A percentile compares a stretch with the other conserved stretches of the same genome.
Evolutionary conservation across 1,140 invertebrate species (phyloP).

Genomic region (Campoletis sonorensis): DNA sequence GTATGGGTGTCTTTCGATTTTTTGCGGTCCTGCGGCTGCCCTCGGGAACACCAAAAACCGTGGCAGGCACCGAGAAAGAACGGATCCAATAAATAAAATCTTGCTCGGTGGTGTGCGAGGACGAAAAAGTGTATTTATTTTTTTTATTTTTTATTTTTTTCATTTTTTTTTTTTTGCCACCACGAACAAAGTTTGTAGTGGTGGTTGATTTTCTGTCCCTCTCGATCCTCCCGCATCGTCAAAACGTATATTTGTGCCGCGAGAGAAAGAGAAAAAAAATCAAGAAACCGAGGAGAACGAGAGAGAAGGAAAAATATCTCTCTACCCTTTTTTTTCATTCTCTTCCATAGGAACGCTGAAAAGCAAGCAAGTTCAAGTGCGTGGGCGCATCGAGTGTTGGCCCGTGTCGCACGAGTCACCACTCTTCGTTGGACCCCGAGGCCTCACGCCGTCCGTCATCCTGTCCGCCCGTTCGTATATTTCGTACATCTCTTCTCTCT

Average conservation of each 20-base stretch:
- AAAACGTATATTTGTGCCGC: constrained; percentile 8
- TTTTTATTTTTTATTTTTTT: constrained; percentile 41
- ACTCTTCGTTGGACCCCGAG: constrained; percentile 61
- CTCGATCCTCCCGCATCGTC: constrained; percentile 30
- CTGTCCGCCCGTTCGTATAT: constrained; percentile 72
- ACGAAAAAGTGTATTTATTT: neutral
- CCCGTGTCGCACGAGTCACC: constrained; percentile 71
- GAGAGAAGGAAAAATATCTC: neutral
- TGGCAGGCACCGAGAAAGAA: constrained; percentile 33
- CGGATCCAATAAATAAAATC: constrained; percentile 59
- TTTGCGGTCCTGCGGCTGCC: constrained; percentile 34
- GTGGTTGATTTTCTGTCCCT: constrained; percentile 19
- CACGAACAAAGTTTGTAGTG: constrained; percentile 44
- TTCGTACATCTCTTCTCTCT: constrained; percentile 57
- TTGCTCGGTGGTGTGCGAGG: constrained; percentile 47
- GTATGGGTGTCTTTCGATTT: constrained; percentile 30
- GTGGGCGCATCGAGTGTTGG: constrained; percentile 66
- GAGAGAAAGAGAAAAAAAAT: neutral
- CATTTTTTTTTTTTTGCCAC: constrained; percentile 47
- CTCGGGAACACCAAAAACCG: constrained; percentile 2
- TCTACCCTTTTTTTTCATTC: constrained; percentile 30
- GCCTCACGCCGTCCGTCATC: constrained; percentile 72
- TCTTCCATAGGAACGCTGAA: constrained; percentile 48
- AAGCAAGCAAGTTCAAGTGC: constrained; percentile 56
- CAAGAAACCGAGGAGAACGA: neutral